Base-by-base conservation (phyloP, 2,888 invertebrate species). In the Drosophila birchii region DNA sequence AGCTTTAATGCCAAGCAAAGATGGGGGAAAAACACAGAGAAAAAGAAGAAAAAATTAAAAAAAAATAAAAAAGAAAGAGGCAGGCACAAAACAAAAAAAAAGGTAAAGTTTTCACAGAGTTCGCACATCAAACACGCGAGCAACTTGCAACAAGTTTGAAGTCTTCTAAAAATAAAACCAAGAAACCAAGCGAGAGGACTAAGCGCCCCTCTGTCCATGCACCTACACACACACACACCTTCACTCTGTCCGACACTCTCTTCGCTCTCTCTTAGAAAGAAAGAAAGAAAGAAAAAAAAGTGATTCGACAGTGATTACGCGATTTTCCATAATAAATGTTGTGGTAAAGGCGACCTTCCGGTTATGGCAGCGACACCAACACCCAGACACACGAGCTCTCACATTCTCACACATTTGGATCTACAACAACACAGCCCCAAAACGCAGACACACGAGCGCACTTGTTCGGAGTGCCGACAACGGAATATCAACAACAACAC, bases 311-410 rank as follows among this genome's bases (percentile, higher is more conserved):
- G 80, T 88, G 89, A 89, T 89, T 90, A 88, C 86, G 86, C 90
- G 86, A 87, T 88, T 88, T 87, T 82, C 88, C 85, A 88, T 88
- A 86, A 89, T 89, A 89, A 89, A 89, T 83, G 80, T 86, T 88
- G 88, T 86, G 88, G 88, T 84, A 90, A 90, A 90, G 86, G 86
- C 89, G 90, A 89, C 90, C 89, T 89, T 89, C 89, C 89, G 90
- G 90, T 81, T 81, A 87, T 86, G 75, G 80, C 81, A 75, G 45
- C 76, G 56, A 54, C 56, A 58, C 60, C 60, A 61, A 58, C 18
- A 56, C 58, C 43, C 49, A 34, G 26, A 34, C 34, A 47, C 23
- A 26, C 16, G 20, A 14, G 51, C 51, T 53, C 51, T 53, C 51
- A 16, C n/a, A 63, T 16, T 47, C 45, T n/a, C 54, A 59, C 54